phyloP scores from a whole-genome alignment of 1,140 invertebrate species.

The Conus betulinus region DNA sequence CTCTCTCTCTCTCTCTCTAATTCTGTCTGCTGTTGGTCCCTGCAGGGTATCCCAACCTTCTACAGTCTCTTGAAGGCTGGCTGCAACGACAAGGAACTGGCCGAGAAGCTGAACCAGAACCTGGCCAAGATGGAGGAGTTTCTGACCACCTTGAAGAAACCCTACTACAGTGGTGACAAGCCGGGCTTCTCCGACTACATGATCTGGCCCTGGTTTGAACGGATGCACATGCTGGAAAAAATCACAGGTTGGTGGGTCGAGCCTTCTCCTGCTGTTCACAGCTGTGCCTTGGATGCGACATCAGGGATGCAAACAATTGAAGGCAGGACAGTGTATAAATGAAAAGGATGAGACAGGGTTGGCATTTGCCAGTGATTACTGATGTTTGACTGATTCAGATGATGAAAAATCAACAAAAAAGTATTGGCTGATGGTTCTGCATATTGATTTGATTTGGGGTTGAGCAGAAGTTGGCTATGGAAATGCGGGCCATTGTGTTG shows the following conservation, averaged over 20 bases:
- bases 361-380: too few species aligned
- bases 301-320: too few species aligned
- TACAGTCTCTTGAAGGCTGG: conserved; percentile 45
- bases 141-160: conserved; percentile 29
- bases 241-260: conserved; percentile 42
- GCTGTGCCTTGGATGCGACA: too few species aligned
- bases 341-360: too few species aligned
- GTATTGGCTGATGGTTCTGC: too few species aligned
- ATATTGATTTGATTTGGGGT: too few species aligned
- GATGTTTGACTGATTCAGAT: too few species aligned
- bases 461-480: too few species aligned
- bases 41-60: conserved; percentile 50
- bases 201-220: conserved; percentile 65
- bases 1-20: neutral
- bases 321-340: too few species aligned
- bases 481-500: too few species aligned
- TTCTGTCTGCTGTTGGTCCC: neutral
- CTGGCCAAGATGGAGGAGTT: conserved; percentile 41
- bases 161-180: conserved; percentile 51
- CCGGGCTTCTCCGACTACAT: conserved; percentile 56
- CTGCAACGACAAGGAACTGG: conserved; percentile 35
- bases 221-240: conserved; percentile 46
- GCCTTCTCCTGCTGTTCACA: neutral
- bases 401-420: too few species aligned
- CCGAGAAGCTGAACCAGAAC: conserved; percentile 31